A percentile compares a stretch with the other conserved stretches of the same genome.
Conservation (phyloP, 1,140 invertebrate species). For the Capitella teleta region DNA sequence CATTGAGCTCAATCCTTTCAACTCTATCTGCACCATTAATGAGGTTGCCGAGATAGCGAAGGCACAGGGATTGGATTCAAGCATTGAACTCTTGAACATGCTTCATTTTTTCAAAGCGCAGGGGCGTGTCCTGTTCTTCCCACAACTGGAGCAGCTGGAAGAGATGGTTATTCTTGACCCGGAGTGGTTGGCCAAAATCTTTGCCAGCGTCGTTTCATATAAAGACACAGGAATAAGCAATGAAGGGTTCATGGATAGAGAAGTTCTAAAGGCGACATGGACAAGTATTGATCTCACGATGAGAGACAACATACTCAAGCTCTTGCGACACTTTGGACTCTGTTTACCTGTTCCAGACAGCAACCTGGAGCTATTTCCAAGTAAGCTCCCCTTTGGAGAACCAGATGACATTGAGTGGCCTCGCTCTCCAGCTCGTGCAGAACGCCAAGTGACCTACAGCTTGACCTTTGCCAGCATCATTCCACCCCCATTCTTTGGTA, state of each 20-base stretch:
- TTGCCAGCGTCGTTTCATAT: slow-evolving; percentile 8
- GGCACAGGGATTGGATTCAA: slow-evolving; percentile 1
- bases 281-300: not conserved
- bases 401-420: slow-evolving; percentile 11
- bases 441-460: slow-evolving; percentile 8
- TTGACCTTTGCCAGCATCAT: slow-evolving; percentile 8
- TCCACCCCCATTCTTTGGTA: slow-evolving; percentile 12
- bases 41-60: not conserved
- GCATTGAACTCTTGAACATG: slow-evolving; percentile 8
- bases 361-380: slow-evolving; percentile 8
- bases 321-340: slow-evolving; percentile 11
- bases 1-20: slow-evolving; percentile 1
- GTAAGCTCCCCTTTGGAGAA: slow-evolving; percentile 12
- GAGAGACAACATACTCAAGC: slow-evolving; percentile 6
- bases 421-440: not conserved
- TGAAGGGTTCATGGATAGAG: slow-evolving; percentile 4
- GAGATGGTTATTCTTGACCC: slow-evolving; percentile 13
- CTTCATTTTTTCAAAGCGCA: slow-evolving; percentile 14
- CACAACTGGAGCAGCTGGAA: slow-evolving; percentile 5
- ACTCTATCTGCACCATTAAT: not conserved
- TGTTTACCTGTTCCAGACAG: slow-evolving; percentile 9
- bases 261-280: slow-evolving; percentile 6
- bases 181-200: slow-evolving; percentile 13
- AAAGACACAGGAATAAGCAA: slow-evolving; percentile 6
- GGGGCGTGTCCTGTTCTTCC: slow-evolving; percentile 11